Evolutionary conservation across 2,113 vertebrate genomes (phyloP).

Genomic region (Rana temporaria): DNA sequence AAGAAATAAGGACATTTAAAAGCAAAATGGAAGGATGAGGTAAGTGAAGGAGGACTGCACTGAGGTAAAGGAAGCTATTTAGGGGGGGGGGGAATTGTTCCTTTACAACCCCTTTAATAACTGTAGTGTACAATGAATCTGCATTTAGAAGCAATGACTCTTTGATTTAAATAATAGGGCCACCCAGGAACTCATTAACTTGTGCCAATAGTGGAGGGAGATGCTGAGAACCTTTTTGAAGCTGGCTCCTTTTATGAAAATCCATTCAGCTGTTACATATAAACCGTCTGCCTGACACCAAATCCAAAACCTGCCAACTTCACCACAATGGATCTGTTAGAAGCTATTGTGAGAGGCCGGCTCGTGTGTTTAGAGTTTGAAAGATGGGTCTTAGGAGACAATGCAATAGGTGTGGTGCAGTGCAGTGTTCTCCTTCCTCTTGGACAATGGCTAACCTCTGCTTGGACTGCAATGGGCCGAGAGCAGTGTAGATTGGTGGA

Average conservation of each 20-base stretch:
- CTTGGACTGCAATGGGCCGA: no score
- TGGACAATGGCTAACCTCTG: no score
- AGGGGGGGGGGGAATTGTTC: no score
- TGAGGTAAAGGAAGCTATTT: no score
- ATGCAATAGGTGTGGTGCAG: neutral
- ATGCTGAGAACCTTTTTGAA: constrained; percentile 11
- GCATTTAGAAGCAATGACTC: neutral
- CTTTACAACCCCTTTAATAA: no score
- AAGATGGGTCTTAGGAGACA: fast-evolving
- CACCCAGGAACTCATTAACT: constrained; percentile 43
- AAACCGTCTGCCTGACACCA: neutral
- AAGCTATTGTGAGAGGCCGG: neutral
- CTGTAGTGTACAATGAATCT: neutral
- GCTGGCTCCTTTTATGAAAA: constrained; percentile 15
- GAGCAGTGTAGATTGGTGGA: no score
- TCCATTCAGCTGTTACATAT: constrained; percentile 45
- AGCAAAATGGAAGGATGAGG: no score
- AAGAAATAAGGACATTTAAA: no score
- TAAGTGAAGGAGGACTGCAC: no score
- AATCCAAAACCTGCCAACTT: neutral
- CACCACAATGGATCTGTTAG: neutral
- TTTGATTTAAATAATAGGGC: constrained; percentile 36
- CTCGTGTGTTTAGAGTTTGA: neutral
- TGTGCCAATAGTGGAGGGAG: constrained; percentile 13
- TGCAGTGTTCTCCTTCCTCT: neutral